Evolutionary conservation across 1,140 invertebrate species (phyloP).

Genomic region (Listronotus bonariensis): DNA sequence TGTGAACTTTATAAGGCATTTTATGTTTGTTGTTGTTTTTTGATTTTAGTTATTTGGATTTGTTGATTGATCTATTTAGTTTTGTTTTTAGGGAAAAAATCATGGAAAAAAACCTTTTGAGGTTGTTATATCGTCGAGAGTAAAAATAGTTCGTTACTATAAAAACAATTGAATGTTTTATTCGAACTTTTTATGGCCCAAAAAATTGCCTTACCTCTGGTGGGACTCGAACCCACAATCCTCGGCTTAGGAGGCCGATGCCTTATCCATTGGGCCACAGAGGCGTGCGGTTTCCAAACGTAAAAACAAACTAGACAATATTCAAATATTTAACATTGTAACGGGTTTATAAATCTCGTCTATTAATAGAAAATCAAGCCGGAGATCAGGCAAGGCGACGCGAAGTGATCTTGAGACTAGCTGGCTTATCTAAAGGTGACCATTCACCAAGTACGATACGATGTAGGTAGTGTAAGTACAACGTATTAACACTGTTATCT

Average conservation of each 20-base stretch:
- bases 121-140: too few species aligned
- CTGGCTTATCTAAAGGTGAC: background rate
- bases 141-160: too few species aligned
- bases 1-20: too few species aligned
- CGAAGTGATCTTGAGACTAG: background rate
- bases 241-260: slow-evolving; percentile 74
- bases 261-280: slow-evolving; percentile 75
- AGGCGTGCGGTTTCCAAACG: slow-evolving; percentile 23
- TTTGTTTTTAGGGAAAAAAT: too few species aligned
- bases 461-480: background rate
- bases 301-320: slow-evolving; percentile 6
- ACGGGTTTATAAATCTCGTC: background rate
- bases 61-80: too few species aligned
- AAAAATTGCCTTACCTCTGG: slow-evolving; percentile 61
- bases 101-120: too few species aligned
- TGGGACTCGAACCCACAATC: slow-evolving; percentile 76
- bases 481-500: too few species aligned
- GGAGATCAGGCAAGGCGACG: slow-evolving; percentile 1
- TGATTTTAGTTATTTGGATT: too few species aligned
- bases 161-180: too few species aligned
- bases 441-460: background rate
- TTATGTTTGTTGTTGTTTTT: too few species aligned
- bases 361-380: slow-evolving; percentile 4
- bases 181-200: too few species aligned
- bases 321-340: background rate